Evolutionary conservation across 2,113 vertebrate genomes (phyloP), one percentile per base, ranked within the genome.

Genomic region (Morone chrysops): DNA sequence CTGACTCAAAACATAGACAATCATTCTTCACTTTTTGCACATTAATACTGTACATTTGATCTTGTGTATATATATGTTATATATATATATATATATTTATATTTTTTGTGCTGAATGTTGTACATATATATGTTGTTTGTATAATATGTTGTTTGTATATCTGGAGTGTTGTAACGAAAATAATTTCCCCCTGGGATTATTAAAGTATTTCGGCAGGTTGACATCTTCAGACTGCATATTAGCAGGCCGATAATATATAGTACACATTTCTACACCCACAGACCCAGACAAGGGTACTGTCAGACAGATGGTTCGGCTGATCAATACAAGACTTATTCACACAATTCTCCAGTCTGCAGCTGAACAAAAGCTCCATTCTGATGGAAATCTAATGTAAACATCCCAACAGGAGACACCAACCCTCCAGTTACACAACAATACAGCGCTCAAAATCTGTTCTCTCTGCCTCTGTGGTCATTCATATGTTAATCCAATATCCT

Each of bases 311-410:
- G 74, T 56, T 36, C 40, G 20, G 41, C n/a, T 65, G 17, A 82
- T 84, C 87, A 78, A 88, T 63, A 22, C 54, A 48, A 71, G 54
- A 77, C 78, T 62, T 40, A 60, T 63, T 83, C 74, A 87, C 71
- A 17, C 50, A 10, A 45, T 0, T 62, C 76, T 70, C 12, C 51
- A 62, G 78, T 67, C 72, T 47, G 45, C 50, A 13, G 50, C 67
- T 13, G 8, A 73, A 84, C 87, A 84, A 85, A 88, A 80, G 70
- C 72, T 72, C 76, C 66, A 86, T 92, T 90, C 68, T 86, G 72
- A 92, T 90, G 90, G 80, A 90, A 87, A 92, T 84, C 63, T 84
- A 86, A 87, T 89, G 90, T 92, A 92, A 87, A 89, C 69, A 60
- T 83, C 79, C 5, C 88, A 41, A 16, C 69, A 75, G 88, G 81